A percentile compares a stretch with the other conserved stretches of the same genome.
Conservation (phyloP, 2,888 invertebrate genomes). For the Geophilus truncorum region DNA sequence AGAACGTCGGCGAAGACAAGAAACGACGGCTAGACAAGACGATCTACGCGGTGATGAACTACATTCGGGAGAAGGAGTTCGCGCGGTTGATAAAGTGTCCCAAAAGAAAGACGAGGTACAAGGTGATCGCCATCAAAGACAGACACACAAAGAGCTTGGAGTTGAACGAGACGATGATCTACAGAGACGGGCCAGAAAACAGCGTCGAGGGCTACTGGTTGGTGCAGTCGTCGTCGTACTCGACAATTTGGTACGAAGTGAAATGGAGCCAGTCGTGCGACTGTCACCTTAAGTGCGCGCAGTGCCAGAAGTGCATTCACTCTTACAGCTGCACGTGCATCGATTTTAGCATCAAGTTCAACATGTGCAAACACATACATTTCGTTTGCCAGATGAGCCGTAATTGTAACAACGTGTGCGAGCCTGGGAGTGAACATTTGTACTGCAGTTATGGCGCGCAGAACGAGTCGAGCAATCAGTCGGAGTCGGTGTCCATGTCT, state of each 20-base stretch:
- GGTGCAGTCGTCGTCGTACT: not conserved
- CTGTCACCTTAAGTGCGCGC: not conserved
- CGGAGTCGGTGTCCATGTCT: not conserved
- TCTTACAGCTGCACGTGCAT: not conserved
- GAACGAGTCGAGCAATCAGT: not conserved
- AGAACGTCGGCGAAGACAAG: not conserved
- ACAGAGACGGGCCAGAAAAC: not conserved
- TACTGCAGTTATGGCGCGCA: not conserved
- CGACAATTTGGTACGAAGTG: not conserved
- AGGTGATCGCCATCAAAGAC: not conserved
- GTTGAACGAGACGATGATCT: not conserved
- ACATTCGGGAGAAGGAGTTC: not conserved
- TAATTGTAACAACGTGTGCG: not conserved
- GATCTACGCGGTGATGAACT: not conserved
- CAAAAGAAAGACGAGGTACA: not conserved
- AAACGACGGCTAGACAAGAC: not conserved
- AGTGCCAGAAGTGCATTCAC: conserved; percentile 3
- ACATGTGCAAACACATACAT: conserved; percentile 28
- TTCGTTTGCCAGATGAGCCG: not conserved
- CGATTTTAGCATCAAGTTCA: not conserved
- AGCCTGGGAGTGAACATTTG: not conserved
- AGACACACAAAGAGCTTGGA: not conserved
- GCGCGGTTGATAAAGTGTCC: not conserved
- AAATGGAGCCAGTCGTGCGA: not conserved
- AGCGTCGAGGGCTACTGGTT: not conserved